Base-by-base conservation (phyloP, 2,113 vertebrate species). In the Saguinus midas region DNA sequence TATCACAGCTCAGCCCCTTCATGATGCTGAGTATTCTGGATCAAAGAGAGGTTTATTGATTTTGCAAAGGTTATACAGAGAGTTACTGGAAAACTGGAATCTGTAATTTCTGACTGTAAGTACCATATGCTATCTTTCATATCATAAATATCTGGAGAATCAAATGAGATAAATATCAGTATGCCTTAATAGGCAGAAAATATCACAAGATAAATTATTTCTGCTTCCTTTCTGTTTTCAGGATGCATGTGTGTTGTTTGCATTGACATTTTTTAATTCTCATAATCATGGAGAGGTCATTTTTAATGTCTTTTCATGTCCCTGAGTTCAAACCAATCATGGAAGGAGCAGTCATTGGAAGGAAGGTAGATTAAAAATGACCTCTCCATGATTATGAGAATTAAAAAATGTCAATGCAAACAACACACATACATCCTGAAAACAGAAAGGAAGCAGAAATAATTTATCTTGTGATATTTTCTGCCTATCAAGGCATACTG, bases 401-500 rank as follows among this genome's bases (percentile, higher is more conserved):
- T 50, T 20, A 73, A 75, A 12, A 93, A 84, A 83, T 14, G 20
- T 58, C 40, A 89, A 89, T 58, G 58, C 20, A 79, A 57, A 93
- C 16, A 25, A 83, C 5, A 58, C 45, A 40, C 18, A 89, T 58
- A 45, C 35, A 52, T 92, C 68, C 57, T 57, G 16, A 90, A 7
- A 87, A 87, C 2, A 96, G 40, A 83, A 87, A 95, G 29, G 27
- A 94, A 92, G 12, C 12, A 3, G 64, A 93, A 94, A 94, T 87
- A 82, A 87, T 55, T 79, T 94, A 84, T 10, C 37, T 93, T 48
- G 11, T 86, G 23, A 57, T 76, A 88, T 13, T 81, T 82, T 89
- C 82, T 83, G 29, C 32, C 75, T 84, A 57, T 70, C 12, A 86
- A 95, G 16, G 48, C 48, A 92, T 48, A 75, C 12, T 80, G 29